These are phyloP conservation scores for Tetrapedia diversipes DNA, from an alignment of 2,888 invertebrate species.

Conservation along the genomic window DNA sequence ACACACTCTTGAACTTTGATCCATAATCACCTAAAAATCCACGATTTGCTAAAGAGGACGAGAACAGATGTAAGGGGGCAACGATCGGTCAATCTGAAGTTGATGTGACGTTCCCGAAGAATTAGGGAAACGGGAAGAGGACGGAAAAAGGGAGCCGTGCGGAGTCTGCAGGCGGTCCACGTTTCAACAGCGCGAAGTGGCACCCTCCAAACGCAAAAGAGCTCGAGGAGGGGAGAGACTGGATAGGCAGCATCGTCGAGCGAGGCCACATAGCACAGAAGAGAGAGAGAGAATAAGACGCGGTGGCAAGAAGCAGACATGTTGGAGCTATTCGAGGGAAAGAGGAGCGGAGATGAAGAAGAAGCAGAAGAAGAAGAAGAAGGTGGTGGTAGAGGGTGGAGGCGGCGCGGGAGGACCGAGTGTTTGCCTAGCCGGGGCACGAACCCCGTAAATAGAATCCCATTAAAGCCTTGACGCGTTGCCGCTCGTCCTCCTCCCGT, in stretches of 20 bases:
- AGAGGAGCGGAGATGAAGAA: conserved; percentile 22
- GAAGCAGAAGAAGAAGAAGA: conserved; percentile 19
- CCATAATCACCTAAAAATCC: no score
- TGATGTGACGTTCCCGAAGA: conserved; percentile 7
- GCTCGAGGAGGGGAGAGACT: conserved; percentile 8
- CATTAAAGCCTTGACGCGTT: conserved; percentile 80
- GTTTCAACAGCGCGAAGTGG: conserved; percentile 67
- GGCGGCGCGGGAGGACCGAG: conserved; percentile 56
- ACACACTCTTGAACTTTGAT: no score
- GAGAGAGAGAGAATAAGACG: background rate
- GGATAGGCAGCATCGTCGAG: background rate
- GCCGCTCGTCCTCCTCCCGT: conserved; percentile 67
- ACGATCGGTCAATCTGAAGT: background rate
- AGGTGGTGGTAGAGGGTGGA: background rate
- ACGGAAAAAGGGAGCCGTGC: background rate
- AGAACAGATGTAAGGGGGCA: no score
- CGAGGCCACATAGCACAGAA: background rate
- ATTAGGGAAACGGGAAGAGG: conserved; percentile 20
- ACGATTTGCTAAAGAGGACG: background rate
- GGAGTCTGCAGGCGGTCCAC: conserved; percentile 35
- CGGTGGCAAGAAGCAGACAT: conserved; percentile 39
- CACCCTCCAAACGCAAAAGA: conserved; percentile 64
- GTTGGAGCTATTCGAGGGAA: conserved; percentile 22
- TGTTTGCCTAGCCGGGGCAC: conserved; percentile 80
- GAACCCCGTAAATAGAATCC: conserved; percentile 81